These are phyloP conservation scores for Platyscapa corneri DNA, from an alignment of 1,140 invertebrate genomes.

Conservation along the genomic window DNA sequence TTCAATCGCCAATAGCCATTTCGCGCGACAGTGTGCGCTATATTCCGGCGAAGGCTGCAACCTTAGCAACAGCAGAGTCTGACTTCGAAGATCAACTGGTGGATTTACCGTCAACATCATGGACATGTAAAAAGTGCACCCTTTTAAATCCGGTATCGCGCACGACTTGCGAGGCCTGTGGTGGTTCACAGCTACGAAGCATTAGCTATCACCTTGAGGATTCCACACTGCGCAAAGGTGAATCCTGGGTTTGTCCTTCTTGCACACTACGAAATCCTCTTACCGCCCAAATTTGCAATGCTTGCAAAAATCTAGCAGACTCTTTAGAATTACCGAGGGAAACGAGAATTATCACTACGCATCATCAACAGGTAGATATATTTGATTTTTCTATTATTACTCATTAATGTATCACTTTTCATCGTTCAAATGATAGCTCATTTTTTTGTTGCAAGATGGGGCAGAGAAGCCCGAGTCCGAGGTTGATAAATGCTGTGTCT, in stretches of 20 bases:
- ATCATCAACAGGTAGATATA: slow-evolving; percentile 27
- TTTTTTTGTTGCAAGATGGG: background rate
- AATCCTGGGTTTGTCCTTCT: slow-evolving; percentile 85
- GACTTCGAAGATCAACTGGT: slow-evolving; percentile 69
- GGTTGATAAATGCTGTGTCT: slow-evolving; percentile 60
- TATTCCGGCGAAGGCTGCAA: slow-evolving; percentile 73
- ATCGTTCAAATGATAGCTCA: background rate
- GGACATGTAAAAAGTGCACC: slow-evolving; percentile 92
- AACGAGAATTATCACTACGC: background rate
- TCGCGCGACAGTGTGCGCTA: slow-evolving; percentile 73
- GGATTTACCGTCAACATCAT: slow-evolving; percentile 70
- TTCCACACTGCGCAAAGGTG: slow-evolving; percentile 81
- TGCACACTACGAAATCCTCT: slow-evolving; percentile 91
- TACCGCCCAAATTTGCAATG: slow-evolving; percentile 82
- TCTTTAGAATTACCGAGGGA: slow-evolving; percentile 66
- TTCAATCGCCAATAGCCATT: slow-evolving; percentile 68
- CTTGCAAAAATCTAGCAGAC: slow-evolving; percentile 80
- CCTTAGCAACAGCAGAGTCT: slow-evolving; percentile 69
- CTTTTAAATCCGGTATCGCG: slow-evolving; percentile 83
- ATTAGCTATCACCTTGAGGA: slow-evolving; percentile 78
- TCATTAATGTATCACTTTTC: background rate
- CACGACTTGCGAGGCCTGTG: slow-evolving; percentile 86
- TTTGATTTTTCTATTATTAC: background rate
- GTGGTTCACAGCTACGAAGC: slow-evolving; percentile 84
- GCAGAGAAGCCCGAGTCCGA: slow-evolving; percentile 69